A percentile compares a stretch with the other conserved stretches of the same genome.
Conservation (phyloP, 2,888 invertebrate species). For the Hirudinaria manillensis region DNA sequence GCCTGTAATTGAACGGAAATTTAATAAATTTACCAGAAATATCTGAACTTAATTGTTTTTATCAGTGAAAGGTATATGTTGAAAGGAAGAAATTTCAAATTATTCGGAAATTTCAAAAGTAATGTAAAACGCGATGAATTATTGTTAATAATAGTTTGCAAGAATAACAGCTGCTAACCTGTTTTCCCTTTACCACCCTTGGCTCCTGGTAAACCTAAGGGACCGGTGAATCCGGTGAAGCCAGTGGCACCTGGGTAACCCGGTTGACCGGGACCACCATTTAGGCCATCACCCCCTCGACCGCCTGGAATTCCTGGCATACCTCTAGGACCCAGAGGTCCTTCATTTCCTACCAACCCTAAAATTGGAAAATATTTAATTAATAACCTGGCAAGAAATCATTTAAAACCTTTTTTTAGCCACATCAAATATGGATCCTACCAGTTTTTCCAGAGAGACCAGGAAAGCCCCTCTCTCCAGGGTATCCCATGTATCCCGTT, state of each 20-base stretch:
- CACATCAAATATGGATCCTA: too few species aligned
- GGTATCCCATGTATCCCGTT: neutral
- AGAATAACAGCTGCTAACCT: neutral
- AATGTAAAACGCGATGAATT: neutral
- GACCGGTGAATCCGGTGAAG: neutral
- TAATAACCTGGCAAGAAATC: neutral
- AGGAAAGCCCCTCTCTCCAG: too few species aligned
- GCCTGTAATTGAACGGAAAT: too few species aligned
- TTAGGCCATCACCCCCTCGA: neutral
- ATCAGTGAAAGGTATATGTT: too few species aligned
- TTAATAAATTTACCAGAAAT: too few species aligned
- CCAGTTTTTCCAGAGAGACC: too few species aligned
- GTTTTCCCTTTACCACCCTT: neutral
- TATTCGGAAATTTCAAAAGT: neutral
- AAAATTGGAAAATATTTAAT: neutral
- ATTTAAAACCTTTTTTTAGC: neutral
- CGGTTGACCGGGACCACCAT: constrained; percentile 4
- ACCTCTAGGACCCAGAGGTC: neutral
- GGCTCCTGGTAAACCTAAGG: constrained; percentile 10
- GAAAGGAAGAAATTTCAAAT: too few species aligned
- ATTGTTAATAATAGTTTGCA: neutral
- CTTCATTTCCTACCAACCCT: too few species aligned
- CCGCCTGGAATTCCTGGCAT: neutral
- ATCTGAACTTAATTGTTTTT: too few species aligned
- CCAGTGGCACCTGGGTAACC: constrained; percentile 12